Evolutionary conservation across 2,113 vertebrate genomes (phyloP).

Genomic region (Chlorodrepanis virens): DNA sequence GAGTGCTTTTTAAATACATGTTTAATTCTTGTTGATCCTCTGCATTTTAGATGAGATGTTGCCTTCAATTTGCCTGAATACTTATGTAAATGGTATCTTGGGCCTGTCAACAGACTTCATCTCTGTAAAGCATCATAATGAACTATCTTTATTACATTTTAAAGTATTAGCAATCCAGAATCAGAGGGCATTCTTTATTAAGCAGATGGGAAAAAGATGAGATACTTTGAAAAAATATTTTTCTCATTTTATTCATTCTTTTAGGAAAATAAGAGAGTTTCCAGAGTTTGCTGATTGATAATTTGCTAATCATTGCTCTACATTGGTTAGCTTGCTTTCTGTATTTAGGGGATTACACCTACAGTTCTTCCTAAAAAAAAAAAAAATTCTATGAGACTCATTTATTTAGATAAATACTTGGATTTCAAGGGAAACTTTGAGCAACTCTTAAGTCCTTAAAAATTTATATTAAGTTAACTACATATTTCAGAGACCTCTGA

Average conservation of each 20-base stretch:
- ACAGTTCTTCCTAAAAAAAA: neutral
- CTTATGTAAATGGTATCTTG: neutral
- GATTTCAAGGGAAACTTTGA: neutral
- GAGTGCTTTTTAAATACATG: neutral
- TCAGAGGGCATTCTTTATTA: neutral
- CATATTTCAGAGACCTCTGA: neutral
- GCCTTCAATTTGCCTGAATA: neutral
- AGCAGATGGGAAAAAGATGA: neutral
- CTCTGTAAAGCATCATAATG: neutral
- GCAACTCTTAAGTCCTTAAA: neutral
- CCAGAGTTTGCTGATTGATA: neutral
- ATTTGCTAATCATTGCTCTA: neutral
- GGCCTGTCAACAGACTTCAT: neutral
- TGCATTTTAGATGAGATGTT: neutral
- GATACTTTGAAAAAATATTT: neutral
- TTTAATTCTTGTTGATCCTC: constrained; percentile 13
- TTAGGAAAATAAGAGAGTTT: neutral
- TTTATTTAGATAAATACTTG: neutral
- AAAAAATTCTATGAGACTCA: neutral
- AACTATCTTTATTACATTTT: neutral
- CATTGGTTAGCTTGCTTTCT: neutral
- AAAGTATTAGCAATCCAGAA: neutral
- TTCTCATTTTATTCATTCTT: neutral
- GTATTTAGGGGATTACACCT: neutral
- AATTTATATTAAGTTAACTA: constrained; percentile 1